These are phyloP conservation scores for Calephelis perditalis DNA, from an alignment of 2,888 invertebrate genomes.

Conservation along the genomic window DNA sequence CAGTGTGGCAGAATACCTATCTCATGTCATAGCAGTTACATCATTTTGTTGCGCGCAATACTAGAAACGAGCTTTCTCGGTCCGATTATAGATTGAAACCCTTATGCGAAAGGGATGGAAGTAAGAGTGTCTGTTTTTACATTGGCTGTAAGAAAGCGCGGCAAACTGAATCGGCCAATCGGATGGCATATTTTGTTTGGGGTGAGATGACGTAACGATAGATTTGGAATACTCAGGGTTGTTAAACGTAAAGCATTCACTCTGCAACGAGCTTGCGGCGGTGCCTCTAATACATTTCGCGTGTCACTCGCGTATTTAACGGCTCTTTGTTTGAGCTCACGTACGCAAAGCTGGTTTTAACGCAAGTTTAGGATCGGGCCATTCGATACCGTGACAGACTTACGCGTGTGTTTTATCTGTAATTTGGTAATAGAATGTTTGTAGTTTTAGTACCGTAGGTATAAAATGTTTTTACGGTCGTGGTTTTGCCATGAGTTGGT, in stretches of 20 bases:
- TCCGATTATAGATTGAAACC: slow-evolving; percentile 37
- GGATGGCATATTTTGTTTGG: slow-evolving; percentile 49
- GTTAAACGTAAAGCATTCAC: slow-evolving; percentile 70
- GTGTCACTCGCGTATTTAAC: slow-evolving; percentile 50
- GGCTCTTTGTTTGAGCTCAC: slow-evolving; percentile 62
- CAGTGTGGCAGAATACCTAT: slow-evolving; percentile 35
- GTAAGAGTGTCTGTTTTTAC: slow-evolving; percentile 40
- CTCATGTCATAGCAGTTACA: slow-evolving; percentile 63
- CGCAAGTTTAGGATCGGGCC: slow-evolving; percentile 51
- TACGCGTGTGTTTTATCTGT: slow-evolving; percentile 67
- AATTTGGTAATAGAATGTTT: slow-evolving; percentile 54
- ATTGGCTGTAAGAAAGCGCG: slow-evolving; percentile 65
- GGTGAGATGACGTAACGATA: slow-evolving; percentile 74
- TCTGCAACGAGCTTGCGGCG: slow-evolving; percentile 59
- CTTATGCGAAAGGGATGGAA: slow-evolving; percentile 47
- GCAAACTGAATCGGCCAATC: slow-evolving; percentile 66
- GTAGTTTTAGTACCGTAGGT: slow-evolving; percentile 44
- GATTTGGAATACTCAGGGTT: slow-evolving; percentile 62
- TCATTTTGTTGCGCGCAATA: slow-evolving; percentile 54
- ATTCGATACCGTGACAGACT: slow-evolving; percentile 52
- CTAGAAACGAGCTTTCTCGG: slow-evolving; percentile 48
- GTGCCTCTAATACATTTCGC: slow-evolving; percentile 54
- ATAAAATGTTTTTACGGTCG: slow-evolving; percentile 59
- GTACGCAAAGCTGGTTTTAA: slow-evolving; percentile 57
- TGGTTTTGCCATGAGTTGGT: slow-evolving; percentile 64